Evolutionary conservation across 2,888 invertebrate genomes (phyloP), one percentile per base, ranked within the genome.

Genomic region (Criorhina ranunculi): DNA sequence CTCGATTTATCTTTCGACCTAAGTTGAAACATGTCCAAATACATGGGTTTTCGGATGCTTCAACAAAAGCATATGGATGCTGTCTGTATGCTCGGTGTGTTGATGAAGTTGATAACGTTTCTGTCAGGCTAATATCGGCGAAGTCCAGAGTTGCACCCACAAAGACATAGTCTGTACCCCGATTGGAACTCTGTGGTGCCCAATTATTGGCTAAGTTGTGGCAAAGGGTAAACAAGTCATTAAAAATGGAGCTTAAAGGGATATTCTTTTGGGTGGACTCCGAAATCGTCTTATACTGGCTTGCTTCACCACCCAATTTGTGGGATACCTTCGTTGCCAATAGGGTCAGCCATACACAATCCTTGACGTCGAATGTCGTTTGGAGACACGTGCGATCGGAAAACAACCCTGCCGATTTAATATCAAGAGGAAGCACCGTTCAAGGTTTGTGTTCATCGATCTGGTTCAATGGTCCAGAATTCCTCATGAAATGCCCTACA

Each of bases 151-250:
- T 51, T 0, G 51, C 12, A 49, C 51, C 46, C 46, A 19, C 37
- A 49, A 59, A 69, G 15, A 55, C 67, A 19, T 29, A 40, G 17
- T 15, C 37, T 9, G 40, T 53, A 11, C 69, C 51, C 0, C 11
- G 29, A n/a, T 31, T 51, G 12, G 51, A 51, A 11, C 9, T 53
- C 4, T 53, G 31, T 31, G 15, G 31, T 3, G 53, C 53, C 31
- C 31, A 53, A 5, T n/a, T 53, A 12, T 5, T 53, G 12, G 15
- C 31, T 0, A 53, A 31, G 19, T 15, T 53, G 2, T 31, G 31
- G 53, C 5, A 51, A 5, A 24, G 12, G 29, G n/a, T 51, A 1
- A 51, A 51, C 1, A 12, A 11, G 1, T 8, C 15, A 2, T 15
- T 53, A 4, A 8, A 31, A 7, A 6, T 31, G 29, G 9, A 31